Evolutionary conservation across 2,888 invertebrate species (phyloP), one percentile per base, ranked within the genome.

Genomic region (Sphaerolaimus hirsutus): DNA sequence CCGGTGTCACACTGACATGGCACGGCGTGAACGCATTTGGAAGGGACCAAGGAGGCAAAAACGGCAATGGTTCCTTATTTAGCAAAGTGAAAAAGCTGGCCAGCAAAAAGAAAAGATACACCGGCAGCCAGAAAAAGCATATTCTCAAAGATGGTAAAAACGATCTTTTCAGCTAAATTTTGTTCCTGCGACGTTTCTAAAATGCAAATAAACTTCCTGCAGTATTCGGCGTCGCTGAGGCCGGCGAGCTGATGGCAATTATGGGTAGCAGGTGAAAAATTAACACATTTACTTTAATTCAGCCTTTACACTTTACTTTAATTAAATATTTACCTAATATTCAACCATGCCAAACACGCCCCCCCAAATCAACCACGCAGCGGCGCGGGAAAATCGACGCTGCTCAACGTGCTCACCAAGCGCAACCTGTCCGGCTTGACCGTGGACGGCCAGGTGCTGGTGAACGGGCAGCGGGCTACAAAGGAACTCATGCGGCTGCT

Each of bases 371-470:
- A n/a, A n/a, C n/a, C n/a, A n/a, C n/a, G n/a, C n/a, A 80, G 80
- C 65, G 86, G 86, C n/a, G 79, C 82, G 14, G 86, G 84, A 1
- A 86, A 86, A 69, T 82, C 80, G 49, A 82, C 84, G 0, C 66
- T 86, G 43, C 78, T 86, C 78, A 74, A 78, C 43, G 76, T 79
- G n/a, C 65, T 84, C 49, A 81, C 81, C n/a, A 74, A 76, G 61
- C 72, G 81, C 59, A 51, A 51, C 27, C 38, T 45, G 25, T 44
- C 26, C 27, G 36, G 32, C 26, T 24, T 41, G 2, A 42, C 7
- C 4, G 37, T 46, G 2, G n/a, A 32, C 19, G 48, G 48, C 3
- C 17, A 19, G 3, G 37, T 48, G 10, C 35, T 25, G 10, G 35
- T 48, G 35, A 48, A 48, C 38, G 48, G 48, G 14, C 32, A 42